phyloP scores from a whole-genome alignment of 1,140 invertebrate species.

The Cydia amplana region DNA sequence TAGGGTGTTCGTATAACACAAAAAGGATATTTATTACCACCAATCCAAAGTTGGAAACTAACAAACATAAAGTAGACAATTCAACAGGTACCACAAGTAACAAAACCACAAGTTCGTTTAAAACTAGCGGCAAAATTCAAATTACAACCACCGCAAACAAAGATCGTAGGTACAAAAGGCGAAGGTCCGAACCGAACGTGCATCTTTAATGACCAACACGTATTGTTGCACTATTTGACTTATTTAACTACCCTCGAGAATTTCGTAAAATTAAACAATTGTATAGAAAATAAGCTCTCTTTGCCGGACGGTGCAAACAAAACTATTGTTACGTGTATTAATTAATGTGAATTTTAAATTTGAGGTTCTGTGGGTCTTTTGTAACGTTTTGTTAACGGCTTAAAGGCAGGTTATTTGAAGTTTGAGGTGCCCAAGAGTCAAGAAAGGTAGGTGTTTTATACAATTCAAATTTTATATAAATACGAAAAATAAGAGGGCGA shows the following conservation, averaged over 20 bases:
- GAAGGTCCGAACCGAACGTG: slow-evolving; percentile 56
- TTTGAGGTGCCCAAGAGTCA: background rate
- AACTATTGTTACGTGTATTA: slow-evolving; percentile 38
- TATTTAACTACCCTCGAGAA: slow-evolving; percentile 39
- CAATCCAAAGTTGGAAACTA: background rate
- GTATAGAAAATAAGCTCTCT: slow-evolving; percentile 54
- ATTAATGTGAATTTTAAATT: slow-evolving; percentile 33
- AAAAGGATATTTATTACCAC: no score
- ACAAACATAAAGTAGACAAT: background rate
- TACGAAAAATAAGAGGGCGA: no score
- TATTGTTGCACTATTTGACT: slow-evolving; percentile 69
- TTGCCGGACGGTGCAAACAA: slow-evolving; percentile 58
- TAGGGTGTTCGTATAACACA: no score
- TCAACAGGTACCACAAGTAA: no score
- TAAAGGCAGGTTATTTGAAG: slow-evolving; percentile 1
- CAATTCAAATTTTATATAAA: background rate
- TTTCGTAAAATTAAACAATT: slow-evolving; percentile 48
- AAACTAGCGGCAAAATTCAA: slow-evolving; percentile 15
- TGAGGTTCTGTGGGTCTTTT: slow-evolving; percentile 1
- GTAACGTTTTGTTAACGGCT: slow-evolving; percentile 22
- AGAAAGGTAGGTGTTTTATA: background rate
- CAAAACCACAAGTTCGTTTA: background rate
- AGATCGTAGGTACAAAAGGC: slow-evolving; percentile 56
- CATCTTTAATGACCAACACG: slow-evolving; percentile 65
- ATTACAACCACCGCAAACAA: slow-evolving; percentile 14